Evolutionary conservation across 2,797 vertebrate genomes (phyloP).

Genomic region (Erethizon dorsatum): DNA sequence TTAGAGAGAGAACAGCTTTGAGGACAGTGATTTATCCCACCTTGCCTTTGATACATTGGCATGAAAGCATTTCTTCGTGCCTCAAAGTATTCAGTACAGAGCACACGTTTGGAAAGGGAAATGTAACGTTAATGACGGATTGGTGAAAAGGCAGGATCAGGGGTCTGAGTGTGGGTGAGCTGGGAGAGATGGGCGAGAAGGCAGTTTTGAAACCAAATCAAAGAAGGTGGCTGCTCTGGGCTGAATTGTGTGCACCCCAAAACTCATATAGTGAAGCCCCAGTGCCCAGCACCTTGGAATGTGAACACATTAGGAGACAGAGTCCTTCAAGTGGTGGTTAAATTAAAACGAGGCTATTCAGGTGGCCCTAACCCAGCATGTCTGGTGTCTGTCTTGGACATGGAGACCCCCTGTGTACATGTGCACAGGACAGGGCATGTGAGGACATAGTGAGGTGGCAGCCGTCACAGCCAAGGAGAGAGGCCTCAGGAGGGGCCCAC

Average conservation of each 20-base stretch:
- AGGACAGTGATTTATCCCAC: not conserved
- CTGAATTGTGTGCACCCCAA: not conserved
- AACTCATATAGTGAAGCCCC: not conserved
- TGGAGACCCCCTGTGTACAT: not conserved
- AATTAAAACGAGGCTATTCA: not conserved
- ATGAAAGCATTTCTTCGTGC: not conserved
- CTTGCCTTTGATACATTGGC: not conserved
- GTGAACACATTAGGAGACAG: not conserved
- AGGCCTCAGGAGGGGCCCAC: not conserved
- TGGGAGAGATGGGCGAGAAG: not conserved
- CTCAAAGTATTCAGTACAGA: not conserved
- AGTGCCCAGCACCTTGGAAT: not conserved
- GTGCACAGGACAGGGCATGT: rapidly evolving
- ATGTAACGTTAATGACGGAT: not conserved
- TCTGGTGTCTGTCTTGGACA: not conserved
- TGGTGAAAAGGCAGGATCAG: too few relatives aligned
- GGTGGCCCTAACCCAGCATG: not conserved
- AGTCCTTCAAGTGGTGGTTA: not conserved
- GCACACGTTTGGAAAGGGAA: not conserved
- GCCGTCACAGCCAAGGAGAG: not conserved
- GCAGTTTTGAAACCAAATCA: not conserved
- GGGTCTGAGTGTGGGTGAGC: not conserved
- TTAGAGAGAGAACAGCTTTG: not conserved
- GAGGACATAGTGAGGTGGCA: not conserved
- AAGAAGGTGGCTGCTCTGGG: not conserved